Base-by-base conservation (phyloP, 2,888 invertebrate genomes). In the Drosophila ezoana region DNA sequence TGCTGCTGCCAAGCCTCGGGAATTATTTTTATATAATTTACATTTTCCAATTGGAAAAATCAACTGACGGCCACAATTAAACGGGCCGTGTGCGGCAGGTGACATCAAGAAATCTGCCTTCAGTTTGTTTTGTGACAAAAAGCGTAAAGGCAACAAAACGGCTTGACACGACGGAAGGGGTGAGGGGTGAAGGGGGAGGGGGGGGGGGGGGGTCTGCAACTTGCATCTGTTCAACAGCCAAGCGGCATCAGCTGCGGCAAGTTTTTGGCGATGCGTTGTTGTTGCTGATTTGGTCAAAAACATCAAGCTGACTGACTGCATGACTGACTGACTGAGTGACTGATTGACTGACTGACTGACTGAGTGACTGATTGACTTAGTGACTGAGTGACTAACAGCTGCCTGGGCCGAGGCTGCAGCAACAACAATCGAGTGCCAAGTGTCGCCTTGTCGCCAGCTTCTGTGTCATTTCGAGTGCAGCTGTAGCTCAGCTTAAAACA, bases 231-330 rank as follows among this genome's bases (percentile, higher is more conserved):
- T 69, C 58, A 70, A 53, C 40, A 62, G 74, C 45, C 44, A 56
- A 45, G 67, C 33, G n/a, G 33, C 75, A 72, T 70, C 65, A 76
- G 69, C 60, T 63, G 76, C 52, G 57, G 54, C 47, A 59, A 48
- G 37, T 53, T 72, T 67, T 57, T 58, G 71, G 58, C 65, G 73
- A 80, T 56, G 64, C 67, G 68, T 79, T 53, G 64, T 45, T 23
- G 44, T 14, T 68, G 81, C 72, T 84, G 85, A 84, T 89, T 89
- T 89, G 83, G 89, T 83, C 81, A 81, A 82, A 82, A 88, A 87
- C 88, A 89, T 90, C 87, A 79, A 77, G 69, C 73, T 74, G 78
- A 85, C 84, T 52, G 62, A 54, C 16, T 59, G 70, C 48, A 33
- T 76, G 76, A 76, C 80, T 23, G 80, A 35, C 20, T 44, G 43